A percentile compares a stretch with the other conserved stretches of the same genome.
Evolutionary conservation across 2,888 invertebrate species (phyloP).

Genomic region (Vannuccia rotundouncinata): DNA sequence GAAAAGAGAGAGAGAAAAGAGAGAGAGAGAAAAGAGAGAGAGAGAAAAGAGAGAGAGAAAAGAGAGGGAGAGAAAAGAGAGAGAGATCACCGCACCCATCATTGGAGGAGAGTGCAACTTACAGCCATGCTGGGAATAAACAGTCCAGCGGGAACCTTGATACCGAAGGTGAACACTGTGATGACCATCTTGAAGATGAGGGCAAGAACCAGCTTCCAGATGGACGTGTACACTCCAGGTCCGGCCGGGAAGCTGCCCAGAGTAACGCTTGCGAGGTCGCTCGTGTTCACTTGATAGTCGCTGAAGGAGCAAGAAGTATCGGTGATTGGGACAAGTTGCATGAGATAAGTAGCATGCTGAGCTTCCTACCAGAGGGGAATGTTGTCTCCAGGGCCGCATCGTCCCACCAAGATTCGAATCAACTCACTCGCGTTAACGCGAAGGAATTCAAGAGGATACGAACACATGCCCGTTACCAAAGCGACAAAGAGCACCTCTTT

Average conservation of each 20-base stretch:
- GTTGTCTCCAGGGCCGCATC: constrained; percentile 80
- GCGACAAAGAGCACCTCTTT: constrained; percentile 75
- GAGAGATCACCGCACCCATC: too few species aligned
- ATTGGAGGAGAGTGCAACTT: too few species aligned
- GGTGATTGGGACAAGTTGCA: too few species aligned
- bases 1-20: not conserved
- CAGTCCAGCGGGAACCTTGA: constrained; percentile 66
- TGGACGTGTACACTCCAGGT: constrained; percentile 74
- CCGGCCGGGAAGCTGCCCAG: constrained; percentile 76
- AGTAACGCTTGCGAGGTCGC: constrained; percentile 68
- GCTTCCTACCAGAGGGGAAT: constrained; percentile 81
- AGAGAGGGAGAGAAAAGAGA: not conserved
- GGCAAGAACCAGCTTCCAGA: constrained; percentile 80
- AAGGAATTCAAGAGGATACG: constrained; percentile 93
- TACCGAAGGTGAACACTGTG: constrained; percentile 96
- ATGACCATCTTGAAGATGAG: constrained; percentile 80
- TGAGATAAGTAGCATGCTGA: too few species aligned
- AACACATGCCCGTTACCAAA: constrained; percentile 79
- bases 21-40: not conserved
- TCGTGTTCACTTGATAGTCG: constrained; percentile 82
- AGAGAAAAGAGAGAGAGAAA: constrained; percentile 3
- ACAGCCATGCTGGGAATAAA: constrained; percentile 87
- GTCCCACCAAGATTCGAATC: constrained; percentile 84
- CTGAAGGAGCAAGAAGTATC: too few species aligned
- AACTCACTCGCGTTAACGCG: constrained; percentile 90